Evolutionary conservation across 2,797 vertebrate species (phyloP), one percentile per base, ranked within the genome.

Genomic region (Danionella dracula): DNA sequence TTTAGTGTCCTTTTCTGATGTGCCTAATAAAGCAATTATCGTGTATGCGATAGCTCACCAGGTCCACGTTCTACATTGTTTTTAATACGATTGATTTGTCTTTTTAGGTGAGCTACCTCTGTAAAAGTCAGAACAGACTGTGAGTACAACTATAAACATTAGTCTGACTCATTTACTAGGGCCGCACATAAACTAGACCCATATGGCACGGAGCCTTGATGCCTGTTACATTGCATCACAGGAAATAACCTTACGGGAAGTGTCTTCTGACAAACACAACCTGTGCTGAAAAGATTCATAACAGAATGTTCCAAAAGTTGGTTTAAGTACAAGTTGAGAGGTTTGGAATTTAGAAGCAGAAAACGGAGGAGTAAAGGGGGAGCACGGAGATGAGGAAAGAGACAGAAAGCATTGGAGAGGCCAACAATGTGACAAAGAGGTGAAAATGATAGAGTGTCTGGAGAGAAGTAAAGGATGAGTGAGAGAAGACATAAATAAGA

Each of bases 401-500:
- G 38, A 27, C 13, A 21, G 38, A 16, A 55, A 32, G 45, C 23
- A 31, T 23, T 12, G 38, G 61, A 57, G 45, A 29, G 45, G 44
- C 38, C 44, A 59, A 48, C 41, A 67, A 66, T 71, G 71, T 37
- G 64, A 73, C 68, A 65, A 48, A 72, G 32, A 40, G 61, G 53
- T 70, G 38, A 66, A 60, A 58, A 53, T 70, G 49, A 65, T 31
- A 51, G 63, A 56, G 71, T 68, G 37, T 10, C 35, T 49, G 71
- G 38, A 46, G 68, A 73, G 50, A 71, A 66, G 38, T 70, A 69
- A 65, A 60, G 58, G 67, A 70, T 53, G 59, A 71, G 70, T 61
- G 70, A 70, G 37, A 65, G 61, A 57, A 37, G 48, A 37, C 62
- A 55, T 72, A 72, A 72, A 70, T 72, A 69, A 70, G 70, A 73